Conservation (phyloP, 2,888 invertebrate genomes). For the Formica aserva region DNA sequence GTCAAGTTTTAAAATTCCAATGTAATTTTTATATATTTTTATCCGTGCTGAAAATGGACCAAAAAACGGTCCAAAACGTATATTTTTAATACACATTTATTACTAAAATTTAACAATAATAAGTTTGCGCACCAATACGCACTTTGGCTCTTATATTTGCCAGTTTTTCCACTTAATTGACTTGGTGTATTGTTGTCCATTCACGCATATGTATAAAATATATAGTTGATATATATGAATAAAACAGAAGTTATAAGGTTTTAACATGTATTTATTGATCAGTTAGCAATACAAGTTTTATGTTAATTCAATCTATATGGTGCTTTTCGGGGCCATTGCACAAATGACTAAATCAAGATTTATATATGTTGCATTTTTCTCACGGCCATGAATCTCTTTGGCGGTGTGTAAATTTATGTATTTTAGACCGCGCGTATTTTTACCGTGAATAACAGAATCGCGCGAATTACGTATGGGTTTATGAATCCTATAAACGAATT, state of each 20-base stretch:
- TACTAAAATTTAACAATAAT: no score
- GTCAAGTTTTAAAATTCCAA: no score
- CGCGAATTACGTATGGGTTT: slow-evolving; percentile 22
- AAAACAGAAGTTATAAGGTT: background rate
- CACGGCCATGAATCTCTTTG: slow-evolving; percentile 12
- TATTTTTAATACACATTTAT: no score
- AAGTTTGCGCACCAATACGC: no score
- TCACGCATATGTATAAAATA: background rate
- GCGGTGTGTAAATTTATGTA: slow-evolving; percentile 26
- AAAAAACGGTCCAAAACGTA: no score
- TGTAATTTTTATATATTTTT: no score
- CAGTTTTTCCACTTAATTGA: no score
- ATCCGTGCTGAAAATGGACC: no score
- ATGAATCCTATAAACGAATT: slow-evolving; percentile 36
- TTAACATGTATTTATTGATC: background rate
- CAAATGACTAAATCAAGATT: slow-evolving; percentile 3
- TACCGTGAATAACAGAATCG: background rate
- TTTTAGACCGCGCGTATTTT: background rate
- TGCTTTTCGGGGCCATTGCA: background rate
- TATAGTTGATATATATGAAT: background rate
- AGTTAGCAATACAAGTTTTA: background rate
- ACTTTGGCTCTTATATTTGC: no score
- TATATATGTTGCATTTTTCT: background rate
- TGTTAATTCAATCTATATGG: background rate
- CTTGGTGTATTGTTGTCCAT: background rate